Conservation (phyloP, 2,888 invertebrate species). For the Drosophila neutralis region DNA sequence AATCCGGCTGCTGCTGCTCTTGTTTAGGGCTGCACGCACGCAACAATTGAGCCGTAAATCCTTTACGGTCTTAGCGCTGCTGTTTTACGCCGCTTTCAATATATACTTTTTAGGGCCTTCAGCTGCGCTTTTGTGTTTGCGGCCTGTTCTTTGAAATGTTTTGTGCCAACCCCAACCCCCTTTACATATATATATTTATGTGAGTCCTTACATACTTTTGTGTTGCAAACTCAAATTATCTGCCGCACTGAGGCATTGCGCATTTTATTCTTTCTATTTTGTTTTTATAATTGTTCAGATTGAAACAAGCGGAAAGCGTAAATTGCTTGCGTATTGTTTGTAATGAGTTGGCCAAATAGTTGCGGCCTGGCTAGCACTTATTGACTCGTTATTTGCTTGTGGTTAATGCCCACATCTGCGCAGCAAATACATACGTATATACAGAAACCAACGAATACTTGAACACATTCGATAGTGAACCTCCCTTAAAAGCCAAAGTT, state of each 20-base stretch:
- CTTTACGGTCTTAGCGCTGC: conserved; percentile 80
- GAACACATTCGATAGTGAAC: conserved; percentile 11
- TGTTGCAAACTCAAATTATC: conserved; percentile 12
- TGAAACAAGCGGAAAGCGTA: conserved; percentile 75
- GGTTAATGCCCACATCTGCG: neutral
- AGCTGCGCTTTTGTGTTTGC: conserved; percentile 68
- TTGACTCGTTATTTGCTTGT: conserved; percentile 9
- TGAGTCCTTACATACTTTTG: neutral
- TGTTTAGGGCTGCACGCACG: conserved; percentile 63
- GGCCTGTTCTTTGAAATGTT: conserved; percentile 41
- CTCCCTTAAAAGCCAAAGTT: conserved; percentile 22
- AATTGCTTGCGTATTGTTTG: conserved; percentile 71
- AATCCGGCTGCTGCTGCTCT: conserved; percentile 9
- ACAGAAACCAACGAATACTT: neutral
- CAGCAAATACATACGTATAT: neutral
- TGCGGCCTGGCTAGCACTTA: conserved; percentile 19
- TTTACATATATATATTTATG: neutral
- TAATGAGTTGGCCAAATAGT: conserved; percentile 29
- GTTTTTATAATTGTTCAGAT: conserved; percentile 68
- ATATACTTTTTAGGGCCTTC: conserved; percentile 30
- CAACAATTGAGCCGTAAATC: conserved; percentile 84
- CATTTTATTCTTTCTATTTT: conserved; percentile 27
- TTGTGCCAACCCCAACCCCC: neutral
- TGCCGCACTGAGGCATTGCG: conserved; percentile 19
- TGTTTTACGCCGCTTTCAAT: conserved; percentile 67